A percentile compares a stretch with the other conserved stretches of the same genome.
Conservation (phyloP, 2,888 invertebrate genomes). For the Sphaerophoria rueppellii region DNA sequence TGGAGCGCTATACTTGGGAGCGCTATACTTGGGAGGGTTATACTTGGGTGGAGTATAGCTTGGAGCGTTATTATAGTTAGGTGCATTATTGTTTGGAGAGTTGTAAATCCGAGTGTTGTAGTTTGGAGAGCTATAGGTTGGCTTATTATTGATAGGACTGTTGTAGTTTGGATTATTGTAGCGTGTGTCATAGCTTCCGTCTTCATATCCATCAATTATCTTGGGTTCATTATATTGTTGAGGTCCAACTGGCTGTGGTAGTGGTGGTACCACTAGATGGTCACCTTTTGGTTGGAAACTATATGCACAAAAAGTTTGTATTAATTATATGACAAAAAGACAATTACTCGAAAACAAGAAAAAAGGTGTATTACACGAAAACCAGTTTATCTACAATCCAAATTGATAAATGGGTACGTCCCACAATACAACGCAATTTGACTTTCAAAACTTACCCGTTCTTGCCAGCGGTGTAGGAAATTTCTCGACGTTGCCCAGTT, state of each 20-base stretch:
- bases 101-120: conserved; percentile 82
- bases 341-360: no score
- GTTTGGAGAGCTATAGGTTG: conserved; percentile 77
- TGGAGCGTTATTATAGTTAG: conserved; percentile 76
- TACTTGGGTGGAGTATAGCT: conserved; percentile 79
- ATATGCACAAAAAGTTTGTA: conserved; percentile 66
- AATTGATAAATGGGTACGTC: neutral
- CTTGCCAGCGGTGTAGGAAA: conserved; percentile 93
- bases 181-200: conserved; percentile 82
- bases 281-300: conserved; percentile 91
- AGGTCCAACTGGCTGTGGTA: conserved; percentile 84
- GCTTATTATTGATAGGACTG: conserved; percentile 80
- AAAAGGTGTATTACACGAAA: neutral
- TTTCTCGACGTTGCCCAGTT: conserved; percentile 90
- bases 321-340: no score
- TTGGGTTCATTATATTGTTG: conserved; percentile 83
- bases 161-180: conserved; percentile 81
- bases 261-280: conserved; percentile 88
- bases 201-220: conserved; percentile 82
- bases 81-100: conserved; percentile 79
- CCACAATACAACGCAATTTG: neutral
- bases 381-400: neutral
- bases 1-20: conserved; percentile 78
- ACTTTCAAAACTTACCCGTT: conserved; percentile 84
- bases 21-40: conserved; percentile 74